Evolutionary conservation across 2,797 vertebrate species (phyloP).

Genomic region (Coregonus sp.): DNA sequence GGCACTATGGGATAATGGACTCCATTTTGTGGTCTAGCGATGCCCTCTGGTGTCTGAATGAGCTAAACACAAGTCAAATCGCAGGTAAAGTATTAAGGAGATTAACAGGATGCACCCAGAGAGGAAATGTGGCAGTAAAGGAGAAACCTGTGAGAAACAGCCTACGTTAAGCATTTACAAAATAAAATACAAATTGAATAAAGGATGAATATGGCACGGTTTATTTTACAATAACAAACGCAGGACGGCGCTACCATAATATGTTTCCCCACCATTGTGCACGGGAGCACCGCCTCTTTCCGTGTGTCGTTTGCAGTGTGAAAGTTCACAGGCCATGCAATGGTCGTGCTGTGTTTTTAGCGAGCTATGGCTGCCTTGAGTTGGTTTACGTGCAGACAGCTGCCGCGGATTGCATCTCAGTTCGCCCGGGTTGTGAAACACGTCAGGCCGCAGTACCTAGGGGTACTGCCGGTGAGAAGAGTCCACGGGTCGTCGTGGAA

Average conservation of each 20-base stretch:
- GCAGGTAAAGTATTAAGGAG: neutral
- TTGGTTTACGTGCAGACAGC: constrained; percentile 63
- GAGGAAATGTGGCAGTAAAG: neutral
- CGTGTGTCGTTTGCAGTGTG: constrained; percentile 46
- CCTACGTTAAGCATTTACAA: neutral
- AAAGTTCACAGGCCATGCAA: constrained; percentile 57
- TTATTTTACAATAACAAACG: neutral
- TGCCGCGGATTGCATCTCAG: constrained; percentile 55
- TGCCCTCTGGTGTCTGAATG: constrained; percentile 18
- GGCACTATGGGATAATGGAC: neutral
- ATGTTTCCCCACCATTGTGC: too few relatives aligned
- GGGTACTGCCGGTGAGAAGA: constrained; percentile 42
- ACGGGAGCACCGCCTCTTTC: constrained; percentile 14
- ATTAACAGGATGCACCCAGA: neutral
- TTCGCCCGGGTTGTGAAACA: constrained; percentile 44
- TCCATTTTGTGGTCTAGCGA: constrained; percentile 2
- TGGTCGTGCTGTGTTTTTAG: constrained; percentile 64
- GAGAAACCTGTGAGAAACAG: neutral
- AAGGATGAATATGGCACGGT: neutral
- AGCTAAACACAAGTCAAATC: neutral
- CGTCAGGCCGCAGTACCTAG: constrained; percentile 16
- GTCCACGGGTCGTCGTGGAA: constrained; percentile 57
- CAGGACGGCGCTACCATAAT: constrained; percentile 34
- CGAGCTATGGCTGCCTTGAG: constrained; percentile 71
- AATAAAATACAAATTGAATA: neutral